These are phyloP conservation scores for Heliconius melpomene DNA, from an alignment of 1,140 invertebrate genomes.

Conservation along the genomic window DNA sequence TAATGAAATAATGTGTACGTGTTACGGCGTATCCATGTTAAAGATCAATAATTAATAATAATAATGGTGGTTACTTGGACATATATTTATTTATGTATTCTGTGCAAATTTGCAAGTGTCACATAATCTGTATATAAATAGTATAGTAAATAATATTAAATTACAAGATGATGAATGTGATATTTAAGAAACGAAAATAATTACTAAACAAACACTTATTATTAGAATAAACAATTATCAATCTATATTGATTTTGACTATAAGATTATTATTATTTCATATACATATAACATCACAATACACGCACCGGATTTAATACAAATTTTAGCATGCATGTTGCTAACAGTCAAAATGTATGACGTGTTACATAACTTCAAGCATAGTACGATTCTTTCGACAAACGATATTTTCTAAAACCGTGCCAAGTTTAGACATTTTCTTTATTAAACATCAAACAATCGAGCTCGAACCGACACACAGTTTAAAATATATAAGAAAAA, in stretches of 20 bases:
- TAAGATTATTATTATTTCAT: not conserved
- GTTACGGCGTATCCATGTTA: not conserved
- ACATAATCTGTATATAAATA: not conserved
- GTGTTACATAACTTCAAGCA: too few species aligned
- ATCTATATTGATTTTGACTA: not conserved
- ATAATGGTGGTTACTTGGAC: not conserved
- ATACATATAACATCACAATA: not conserved
- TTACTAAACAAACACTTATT: not conserved
- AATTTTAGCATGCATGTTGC: not conserved
- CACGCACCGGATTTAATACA: not conserved
- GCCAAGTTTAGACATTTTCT: too few species aligned
- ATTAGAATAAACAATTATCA: too few species aligned
- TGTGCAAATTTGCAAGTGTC: not conserved
- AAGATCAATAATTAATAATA: not conserved
- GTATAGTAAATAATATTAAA: not conserved
- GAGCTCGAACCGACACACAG: too few species aligned
- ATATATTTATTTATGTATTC: conserved; percentile 3
- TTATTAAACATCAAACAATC: too few species aligned
- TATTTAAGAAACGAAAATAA: not conserved
- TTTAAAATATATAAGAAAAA: too few species aligned
- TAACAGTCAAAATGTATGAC: not conserved
- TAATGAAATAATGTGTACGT: not conserved
- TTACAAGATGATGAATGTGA: not conserved
- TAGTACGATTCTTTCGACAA: too few species aligned
- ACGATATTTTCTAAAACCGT: not conserved